Evolutionary conservation across 1,140 invertebrate species (phyloP), one percentile per base, ranked within the genome.

Genomic region (Nixonia krombeini): DNA sequence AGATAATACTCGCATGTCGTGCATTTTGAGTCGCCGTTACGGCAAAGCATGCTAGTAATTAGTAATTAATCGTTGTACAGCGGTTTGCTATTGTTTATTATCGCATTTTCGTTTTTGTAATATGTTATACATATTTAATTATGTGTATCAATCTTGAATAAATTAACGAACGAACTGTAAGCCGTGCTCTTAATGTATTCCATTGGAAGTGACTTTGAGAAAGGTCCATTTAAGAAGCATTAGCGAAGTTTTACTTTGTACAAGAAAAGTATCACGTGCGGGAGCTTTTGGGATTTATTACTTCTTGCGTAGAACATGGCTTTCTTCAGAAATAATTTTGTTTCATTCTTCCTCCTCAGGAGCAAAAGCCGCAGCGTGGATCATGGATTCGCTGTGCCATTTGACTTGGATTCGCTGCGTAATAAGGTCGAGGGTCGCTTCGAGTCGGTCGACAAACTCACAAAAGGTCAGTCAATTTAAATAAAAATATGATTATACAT

Each of bases 311-410:
- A 12, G 12, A 35, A 13, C 6, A 35, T n/a, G n/a, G 13, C 2
- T 12, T 13, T 13, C 33, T 13, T 13, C 4, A 13, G 12, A 35
- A 42, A 42, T 42, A 15, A 31, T 40, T 18, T 40, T 16, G 17
- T 50, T 61, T 64, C 51, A 64, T 57, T 73, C 56, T 80, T 71
- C 72, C 76, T 78, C 88, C 89, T 31, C 87, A 94, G 93, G 91
- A 94, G 92, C 76, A 95, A 94, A 85, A 94, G 93, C 80, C 89
- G 93, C 69, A 94, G 93, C 71, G 93, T 94, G 67, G 93, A 95
- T 85, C 93, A 94, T 88, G 92, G 93, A 73, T 91, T 94, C 72
- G 87, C 90, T 33, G 87, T 92, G 33, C 91, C 93, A 31, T 94
- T 93, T 76, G 93, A 94, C 85, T 85, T 94, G 83, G 92, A 94